A percentile compares a stretch with the other conserved stretches of the same genome.
phyloP scores from a whole-genome alignment of 2,113 vertebrate species.

The Macrotis lagotis region DNA sequence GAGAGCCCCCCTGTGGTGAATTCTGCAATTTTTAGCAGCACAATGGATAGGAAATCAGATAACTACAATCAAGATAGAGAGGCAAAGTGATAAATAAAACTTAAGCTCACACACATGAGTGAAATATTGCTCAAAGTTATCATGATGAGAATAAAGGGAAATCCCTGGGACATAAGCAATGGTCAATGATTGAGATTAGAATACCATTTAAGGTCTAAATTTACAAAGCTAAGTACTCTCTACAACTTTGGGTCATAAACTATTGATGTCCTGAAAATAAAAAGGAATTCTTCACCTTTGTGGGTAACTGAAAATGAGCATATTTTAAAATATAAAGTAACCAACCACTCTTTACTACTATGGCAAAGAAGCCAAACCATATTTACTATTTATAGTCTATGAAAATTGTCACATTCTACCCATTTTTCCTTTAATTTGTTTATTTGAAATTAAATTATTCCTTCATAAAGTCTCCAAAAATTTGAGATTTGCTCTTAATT shows the following conservation, averaged over 20 bases:
- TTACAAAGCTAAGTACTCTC: not conserved
- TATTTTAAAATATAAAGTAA: not conserved
- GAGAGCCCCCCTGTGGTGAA: not conserved
- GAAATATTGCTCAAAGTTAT: accelerated
- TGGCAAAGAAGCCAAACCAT: not conserved
- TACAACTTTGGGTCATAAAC: not conserved
- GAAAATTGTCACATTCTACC: not conserved
- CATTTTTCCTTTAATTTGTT: not conserved
- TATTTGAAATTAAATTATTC: slow-evolving; percentile 28
- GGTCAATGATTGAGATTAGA: not conserved
- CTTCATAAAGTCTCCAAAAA: slow-evolving; percentile 26
- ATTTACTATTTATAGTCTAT: not conserved
- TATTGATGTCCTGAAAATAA: not conserved
- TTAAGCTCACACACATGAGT: not conserved
- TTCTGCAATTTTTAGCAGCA: not conserved
- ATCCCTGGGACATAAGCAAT: not conserved
- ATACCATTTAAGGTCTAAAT: not conserved
- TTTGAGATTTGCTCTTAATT: not conserved
- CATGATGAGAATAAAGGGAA: not conserved
- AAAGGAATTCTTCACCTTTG: accelerated
- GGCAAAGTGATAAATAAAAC: not conserved
- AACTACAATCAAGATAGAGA: not conserved
- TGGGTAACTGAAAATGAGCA: not conserved
- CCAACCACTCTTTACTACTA: not conserved
- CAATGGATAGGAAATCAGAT: not conserved